Percentiles rank a stretch among this genome's conserved stretches.
These are phyloP conservation scores for Megaceryle torquata DNA, from an alignment of 2,113 vertebrate genomes.

Conservation along the genomic window DNA sequence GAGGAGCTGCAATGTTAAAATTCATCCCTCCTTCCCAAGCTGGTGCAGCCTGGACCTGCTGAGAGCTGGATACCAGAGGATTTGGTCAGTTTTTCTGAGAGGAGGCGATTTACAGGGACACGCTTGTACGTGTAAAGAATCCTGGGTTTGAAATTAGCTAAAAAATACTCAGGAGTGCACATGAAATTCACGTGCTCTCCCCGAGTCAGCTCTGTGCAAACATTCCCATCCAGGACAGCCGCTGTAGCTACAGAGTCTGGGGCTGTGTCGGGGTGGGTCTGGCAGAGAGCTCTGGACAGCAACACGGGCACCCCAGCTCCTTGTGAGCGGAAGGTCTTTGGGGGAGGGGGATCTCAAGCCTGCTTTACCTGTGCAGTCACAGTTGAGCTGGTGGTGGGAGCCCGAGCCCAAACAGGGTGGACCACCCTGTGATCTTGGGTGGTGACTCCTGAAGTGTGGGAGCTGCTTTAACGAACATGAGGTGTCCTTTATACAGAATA, in stretches of 20 bases:
- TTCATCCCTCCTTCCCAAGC: neutral
- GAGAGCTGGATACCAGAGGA: neutral
- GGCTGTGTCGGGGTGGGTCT: neutral
- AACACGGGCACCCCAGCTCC: too few relatives aligned
- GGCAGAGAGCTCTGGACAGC: neutral
- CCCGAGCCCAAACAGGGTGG: rapidly evolving
- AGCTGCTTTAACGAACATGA: too few relatives aligned
- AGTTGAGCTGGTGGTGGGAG: rapidly evolving
- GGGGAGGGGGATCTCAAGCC: too few relatives aligned
- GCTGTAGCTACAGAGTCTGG: rapidly evolving
- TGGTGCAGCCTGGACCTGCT: neutral
- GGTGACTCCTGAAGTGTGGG: neutral
- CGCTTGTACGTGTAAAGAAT: too few relatives aligned
- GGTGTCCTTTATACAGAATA: neutral
- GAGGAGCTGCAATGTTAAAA: neutral
- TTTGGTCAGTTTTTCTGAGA: neutral
- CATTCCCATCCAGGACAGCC: rapidly evolving
- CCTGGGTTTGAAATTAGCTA: neutral
- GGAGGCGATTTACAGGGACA: neutral
- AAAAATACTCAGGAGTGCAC: rapidly evolving
- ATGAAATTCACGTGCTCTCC: rapidly evolving
- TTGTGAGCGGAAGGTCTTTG: too few relatives aligned
- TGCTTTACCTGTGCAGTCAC: neutral
- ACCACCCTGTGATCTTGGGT: neutral
- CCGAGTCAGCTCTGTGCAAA: too few relatives aligned